These are phyloP conservation scores for Corythaeola cristata DNA, from an alignment of 2,113 vertebrate genomes.

Conservation along the genomic window DNA sequence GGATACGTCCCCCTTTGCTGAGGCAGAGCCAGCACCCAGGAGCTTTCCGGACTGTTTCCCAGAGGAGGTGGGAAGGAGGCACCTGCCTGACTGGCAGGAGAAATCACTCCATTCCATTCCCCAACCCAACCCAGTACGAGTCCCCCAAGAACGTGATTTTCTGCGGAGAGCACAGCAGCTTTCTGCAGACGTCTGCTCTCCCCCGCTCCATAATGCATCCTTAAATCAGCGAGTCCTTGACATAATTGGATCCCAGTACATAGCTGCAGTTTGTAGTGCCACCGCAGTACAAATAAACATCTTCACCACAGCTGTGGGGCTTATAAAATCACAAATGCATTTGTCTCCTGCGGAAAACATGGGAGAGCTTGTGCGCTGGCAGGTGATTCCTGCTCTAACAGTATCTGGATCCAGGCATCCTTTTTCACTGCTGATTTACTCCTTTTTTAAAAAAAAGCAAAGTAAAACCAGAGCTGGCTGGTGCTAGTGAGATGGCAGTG, in stretches of 20 bases:
- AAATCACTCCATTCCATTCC: not conserved
- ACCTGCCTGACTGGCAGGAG: not conserved
- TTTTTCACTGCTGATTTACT: not conserved
- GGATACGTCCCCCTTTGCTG: not conserved
- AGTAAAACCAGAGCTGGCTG: not conserved
- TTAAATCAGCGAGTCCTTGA: slow-evolving; percentile 4
- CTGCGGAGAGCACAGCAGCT: not conserved
- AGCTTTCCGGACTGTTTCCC: not conserved
- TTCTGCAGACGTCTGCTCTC: not conserved
- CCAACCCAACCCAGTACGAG: accelerated
- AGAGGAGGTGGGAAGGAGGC: not conserved
- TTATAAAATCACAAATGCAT: not conserved
- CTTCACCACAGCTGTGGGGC: not conserved
- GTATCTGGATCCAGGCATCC: not conserved
- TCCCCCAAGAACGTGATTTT: not conserved
- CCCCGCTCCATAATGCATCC: not conserved
- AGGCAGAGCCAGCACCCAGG: not conserved
- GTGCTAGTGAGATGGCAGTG: accelerated
- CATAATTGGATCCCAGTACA: slow-evolving; percentile 10
- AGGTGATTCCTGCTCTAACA: not conserved
- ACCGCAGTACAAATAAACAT: slow-evolving; percentile 24
- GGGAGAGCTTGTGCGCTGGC: not conserved
- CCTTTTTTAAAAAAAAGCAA: not conserved
- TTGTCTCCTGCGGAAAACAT: not conserved
- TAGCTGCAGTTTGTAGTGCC: not conserved